A percentile compares a stretch with the other conserved stretches of the same genome.
These are phyloP conservation scores for Galendromus occidentalis DNA, from an alignment of 1,140 invertebrate genomes.

Conservation along the genomic window DNA sequence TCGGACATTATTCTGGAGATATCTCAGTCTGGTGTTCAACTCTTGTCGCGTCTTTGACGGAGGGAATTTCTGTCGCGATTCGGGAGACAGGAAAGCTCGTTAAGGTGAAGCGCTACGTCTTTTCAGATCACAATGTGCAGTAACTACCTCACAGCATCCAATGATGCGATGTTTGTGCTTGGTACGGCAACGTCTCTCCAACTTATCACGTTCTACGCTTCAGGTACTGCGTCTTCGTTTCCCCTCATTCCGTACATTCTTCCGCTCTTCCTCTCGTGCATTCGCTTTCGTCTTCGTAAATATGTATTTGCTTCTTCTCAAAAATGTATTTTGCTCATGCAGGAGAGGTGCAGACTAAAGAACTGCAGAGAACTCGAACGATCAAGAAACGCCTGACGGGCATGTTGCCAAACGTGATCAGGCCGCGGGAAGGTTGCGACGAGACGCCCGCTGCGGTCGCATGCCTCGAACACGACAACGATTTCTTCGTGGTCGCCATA, in stretches of 20 bases:
- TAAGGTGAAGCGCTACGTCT: no score
- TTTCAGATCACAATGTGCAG: constrained; percentile 6
- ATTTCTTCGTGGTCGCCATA: background rate
- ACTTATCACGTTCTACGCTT: background rate
- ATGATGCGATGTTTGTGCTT: constrained; percentile 3
- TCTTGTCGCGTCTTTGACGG: no score
- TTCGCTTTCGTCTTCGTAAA: no score
- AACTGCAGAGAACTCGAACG: constrained; percentile 5
- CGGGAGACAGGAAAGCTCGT: no score
- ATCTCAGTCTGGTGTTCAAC: no score
- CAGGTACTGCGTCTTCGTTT: background rate
- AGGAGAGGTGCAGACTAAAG: background rate
- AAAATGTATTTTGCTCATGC: no score
- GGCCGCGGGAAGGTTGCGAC: background rate
- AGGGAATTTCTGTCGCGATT: no score
- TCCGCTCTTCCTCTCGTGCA: no score
- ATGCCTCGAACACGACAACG: constrained; percentile 4
- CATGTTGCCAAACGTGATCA: background rate
- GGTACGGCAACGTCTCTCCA: background rate
- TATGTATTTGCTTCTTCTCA: no score
- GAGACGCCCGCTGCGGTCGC: background rate
- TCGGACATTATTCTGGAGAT: no score
- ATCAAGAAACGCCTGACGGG: background rate
- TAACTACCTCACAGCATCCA: background rate
- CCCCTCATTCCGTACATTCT: no score